Percentiles rank a stretch among this genome's conserved stretches.
Evolutionary conservation across 1,140 invertebrate genomes (phyloP).

Genomic region (Forficula auricularia): DNA sequence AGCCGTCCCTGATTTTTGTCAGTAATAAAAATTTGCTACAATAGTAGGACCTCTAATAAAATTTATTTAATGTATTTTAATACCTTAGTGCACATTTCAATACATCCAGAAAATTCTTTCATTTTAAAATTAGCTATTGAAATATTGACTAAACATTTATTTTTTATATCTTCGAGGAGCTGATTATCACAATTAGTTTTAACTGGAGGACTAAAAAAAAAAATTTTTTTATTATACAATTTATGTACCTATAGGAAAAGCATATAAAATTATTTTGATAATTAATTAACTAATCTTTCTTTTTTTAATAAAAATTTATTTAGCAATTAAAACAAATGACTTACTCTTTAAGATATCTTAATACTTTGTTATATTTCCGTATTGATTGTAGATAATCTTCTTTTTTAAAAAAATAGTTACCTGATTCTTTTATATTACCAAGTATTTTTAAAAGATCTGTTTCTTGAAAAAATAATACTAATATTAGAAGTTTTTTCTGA

Average conservation of each 20-base stretch:
- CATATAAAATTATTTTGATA: constrained; percentile 2
- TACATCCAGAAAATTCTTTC: constrained; percentile 35
- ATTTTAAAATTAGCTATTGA: constrained; percentile 48
- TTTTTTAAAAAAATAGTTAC: constrained; percentile 45
- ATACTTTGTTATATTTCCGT: constrained; percentile 54
- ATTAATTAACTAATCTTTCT: background rate
- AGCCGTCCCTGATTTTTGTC: too few relatives aligned
- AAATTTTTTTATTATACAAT: constrained; percentile 9
- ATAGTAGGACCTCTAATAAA: too few relatives aligned
- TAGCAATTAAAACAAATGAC: constrained; percentile 6
- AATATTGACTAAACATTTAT: constrained; percentile 41
- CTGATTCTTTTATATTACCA: constrained; percentile 45
- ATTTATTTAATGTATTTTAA: too few relatives aligned
- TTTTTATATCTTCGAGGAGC: constrained; percentile 20
- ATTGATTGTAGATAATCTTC: constrained; percentile 38
- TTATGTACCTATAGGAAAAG: constrained; percentile 8
- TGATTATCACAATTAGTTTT: constrained; percentile 4
- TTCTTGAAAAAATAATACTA: constrained; percentile 18
- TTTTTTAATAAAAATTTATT: background rate
- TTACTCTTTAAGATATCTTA: constrained; percentile 42
- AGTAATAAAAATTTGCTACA: too few relatives aligned
- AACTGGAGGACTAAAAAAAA: constrained; percentile 11
- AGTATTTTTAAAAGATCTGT: constrained; percentile 27
- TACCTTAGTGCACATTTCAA: constrained; percentile 45
- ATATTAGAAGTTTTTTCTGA: constrained; percentile 1